These are phyloP conservation scores for Glareola pratincola DNA, from an alignment of 2,113 vertebrate species.

Conservation along the genomic window DNA sequence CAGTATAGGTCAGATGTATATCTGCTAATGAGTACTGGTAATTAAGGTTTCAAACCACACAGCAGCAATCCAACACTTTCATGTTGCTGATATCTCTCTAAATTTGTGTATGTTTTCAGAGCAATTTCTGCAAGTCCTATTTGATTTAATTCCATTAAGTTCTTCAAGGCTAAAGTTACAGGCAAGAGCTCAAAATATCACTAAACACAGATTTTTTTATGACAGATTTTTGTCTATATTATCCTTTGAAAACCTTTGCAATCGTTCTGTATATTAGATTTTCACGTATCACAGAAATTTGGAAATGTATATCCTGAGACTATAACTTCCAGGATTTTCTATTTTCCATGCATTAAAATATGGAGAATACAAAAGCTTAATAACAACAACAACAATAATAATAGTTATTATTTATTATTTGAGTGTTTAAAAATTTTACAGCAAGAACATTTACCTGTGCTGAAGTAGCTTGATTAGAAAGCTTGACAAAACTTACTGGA, in stretches of 20 bases:
- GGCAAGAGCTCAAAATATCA: background rate
- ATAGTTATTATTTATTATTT: background rate
- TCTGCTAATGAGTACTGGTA: slow-evolving; percentile 47
- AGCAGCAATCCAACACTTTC: slow-evolving; percentile 29
- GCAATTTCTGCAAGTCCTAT: background rate
- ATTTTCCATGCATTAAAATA: background rate
- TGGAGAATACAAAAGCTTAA: background rate
- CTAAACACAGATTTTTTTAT: background rate
- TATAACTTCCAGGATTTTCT: background rate
- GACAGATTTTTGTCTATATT: background rate
- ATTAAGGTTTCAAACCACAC: slow-evolving; percentile 50
- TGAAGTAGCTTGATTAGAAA: slow-evolving; percentile 8
- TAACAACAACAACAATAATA: background rate
- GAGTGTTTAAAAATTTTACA: background rate
- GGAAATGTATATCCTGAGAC: background rate
- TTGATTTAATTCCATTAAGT: slow-evolving; percentile 26
- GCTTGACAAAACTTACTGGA: background rate
- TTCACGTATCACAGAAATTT: background rate
- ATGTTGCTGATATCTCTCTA: slow-evolving; percentile 23
- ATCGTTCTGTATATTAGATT: background rate
- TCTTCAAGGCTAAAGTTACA: background rate
- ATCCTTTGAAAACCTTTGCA: background rate
- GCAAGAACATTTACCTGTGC: background rate
- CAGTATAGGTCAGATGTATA: slow-evolving; percentile 12
- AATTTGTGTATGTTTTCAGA: slow-evolving; percentile 24